Conservation (phyloP, 2,797 vertebrate species). For the Typhlichthys subterraneus region DNA sequence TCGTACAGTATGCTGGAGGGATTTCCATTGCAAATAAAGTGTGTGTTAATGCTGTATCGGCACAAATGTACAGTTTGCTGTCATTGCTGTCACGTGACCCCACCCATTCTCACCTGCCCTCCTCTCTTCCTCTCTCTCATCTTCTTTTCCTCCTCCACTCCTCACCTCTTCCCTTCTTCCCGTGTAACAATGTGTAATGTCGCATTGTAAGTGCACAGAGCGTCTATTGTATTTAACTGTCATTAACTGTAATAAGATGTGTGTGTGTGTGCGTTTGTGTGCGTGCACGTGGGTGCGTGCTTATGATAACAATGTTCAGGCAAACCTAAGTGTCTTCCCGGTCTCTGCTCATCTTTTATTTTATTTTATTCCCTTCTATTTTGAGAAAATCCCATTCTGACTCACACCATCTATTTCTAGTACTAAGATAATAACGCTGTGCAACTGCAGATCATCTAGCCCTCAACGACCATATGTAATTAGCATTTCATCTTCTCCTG, state of each 20-base stretch:
- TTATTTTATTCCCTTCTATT: slow-evolving; percentile 37
- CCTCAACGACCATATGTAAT: neutral
- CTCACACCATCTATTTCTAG: slow-evolving; percentile 24
- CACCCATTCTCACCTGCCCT: neutral
- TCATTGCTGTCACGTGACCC: slow-evolving; percentile 22
- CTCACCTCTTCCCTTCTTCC: neutral
- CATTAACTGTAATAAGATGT: neutral
- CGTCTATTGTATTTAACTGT: neutral
- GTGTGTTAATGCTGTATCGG: slow-evolving; percentile 48
- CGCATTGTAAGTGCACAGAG: slow-evolving; percentile 6
- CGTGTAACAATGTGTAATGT: slow-evolving; percentile 10
- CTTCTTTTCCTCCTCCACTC: neutral
- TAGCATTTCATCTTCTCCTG: neutral
- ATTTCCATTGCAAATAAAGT: slow-evolving; percentile 1
- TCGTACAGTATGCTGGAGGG: slow-evolving; percentile 10
- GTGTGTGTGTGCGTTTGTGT: slow-evolving; percentile 24
- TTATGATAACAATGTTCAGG: slow-evolving; percentile 38
- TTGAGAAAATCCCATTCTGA: slow-evolving; percentile 35
- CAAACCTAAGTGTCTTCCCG: slow-evolving; percentile 21
- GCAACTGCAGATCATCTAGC: neutral
- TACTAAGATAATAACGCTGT: slow-evolving; percentile 23
- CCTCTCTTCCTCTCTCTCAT: too few species aligned
- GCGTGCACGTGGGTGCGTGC: slow-evolving; percentile 8
- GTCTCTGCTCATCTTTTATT: slow-evolving; percentile 19
- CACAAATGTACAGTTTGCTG: slow-evolving; percentile 40